Evolutionary conservation across 2,113 vertebrate species (phyloP).

Genomic region (Coregonus clupeaformis): DNA sequence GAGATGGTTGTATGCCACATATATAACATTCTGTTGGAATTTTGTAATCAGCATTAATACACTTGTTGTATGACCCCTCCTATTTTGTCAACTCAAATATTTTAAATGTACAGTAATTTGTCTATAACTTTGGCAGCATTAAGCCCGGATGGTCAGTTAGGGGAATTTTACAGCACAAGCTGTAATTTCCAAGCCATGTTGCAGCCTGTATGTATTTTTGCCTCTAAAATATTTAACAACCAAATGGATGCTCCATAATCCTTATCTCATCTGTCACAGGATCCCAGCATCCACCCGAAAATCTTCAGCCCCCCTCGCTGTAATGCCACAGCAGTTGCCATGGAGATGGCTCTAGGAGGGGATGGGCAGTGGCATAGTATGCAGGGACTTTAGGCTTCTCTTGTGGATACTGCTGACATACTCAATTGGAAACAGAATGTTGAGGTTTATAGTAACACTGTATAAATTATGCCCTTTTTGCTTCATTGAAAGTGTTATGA

Average conservation of each 20-base stretch:
- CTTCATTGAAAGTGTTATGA: too few relatives aligned
- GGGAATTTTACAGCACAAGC: neutral
- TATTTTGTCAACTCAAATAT: neutral
- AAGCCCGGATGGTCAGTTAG: neutral
- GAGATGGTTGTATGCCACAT: too few relatives aligned
- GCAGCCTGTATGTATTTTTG: neutral
- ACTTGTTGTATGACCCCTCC: neutral
- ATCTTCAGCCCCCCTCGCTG: constrained; percentile 69
- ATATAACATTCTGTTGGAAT: too few relatives aligned
- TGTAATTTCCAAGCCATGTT: neutral
- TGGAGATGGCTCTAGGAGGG: constrained; percentile 81
- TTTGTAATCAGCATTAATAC: too few relatives aligned
- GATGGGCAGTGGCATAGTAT: constrained; percentile 47
- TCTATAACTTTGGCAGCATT: neutral
- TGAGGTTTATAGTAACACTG: neutral
- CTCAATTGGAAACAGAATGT: constrained; percentile 18
- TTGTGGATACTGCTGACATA: constrained; percentile 30
- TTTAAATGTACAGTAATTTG: neutral
- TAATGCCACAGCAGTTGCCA: constrained; percentile 80
- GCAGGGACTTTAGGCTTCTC: constrained; percentile 20
- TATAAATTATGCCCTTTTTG: neutral
- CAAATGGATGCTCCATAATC: constrained; percentile 69
- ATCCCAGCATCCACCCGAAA: constrained; percentile 76
- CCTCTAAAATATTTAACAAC: constrained; percentile 4
- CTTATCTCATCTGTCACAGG: constrained; percentile 70